Conservation (phyloP, 2,113 vertebrate genomes). For the Tamias sibiricus region DNA sequence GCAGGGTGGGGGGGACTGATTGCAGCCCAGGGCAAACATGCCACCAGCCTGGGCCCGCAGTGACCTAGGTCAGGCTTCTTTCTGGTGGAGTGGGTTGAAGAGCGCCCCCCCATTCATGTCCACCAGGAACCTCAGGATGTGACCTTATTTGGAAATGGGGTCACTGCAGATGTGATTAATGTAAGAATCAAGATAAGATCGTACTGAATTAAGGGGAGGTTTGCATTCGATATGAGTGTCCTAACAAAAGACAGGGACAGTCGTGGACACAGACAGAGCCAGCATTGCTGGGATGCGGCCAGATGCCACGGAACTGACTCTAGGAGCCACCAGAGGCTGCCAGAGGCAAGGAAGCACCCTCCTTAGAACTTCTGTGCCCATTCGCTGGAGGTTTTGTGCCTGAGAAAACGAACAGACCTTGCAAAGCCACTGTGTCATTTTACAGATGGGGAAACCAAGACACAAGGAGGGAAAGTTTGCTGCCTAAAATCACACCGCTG, state of each 20-base stretch:
- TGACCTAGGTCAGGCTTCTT: not conserved
- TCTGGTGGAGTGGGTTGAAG: not conserved
- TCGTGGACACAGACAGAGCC: not conserved
- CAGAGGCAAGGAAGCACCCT: not conserved
- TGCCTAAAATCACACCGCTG: not conserved
- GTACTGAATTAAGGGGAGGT: not conserved
- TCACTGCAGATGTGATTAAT: not conserved
- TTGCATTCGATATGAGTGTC: not conserved
- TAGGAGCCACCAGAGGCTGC: not conserved
- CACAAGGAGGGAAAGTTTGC: not conserved
- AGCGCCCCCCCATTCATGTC: not conserved
- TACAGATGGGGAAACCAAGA: not conserved
- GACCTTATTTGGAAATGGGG: not conserved
- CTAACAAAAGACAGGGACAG: not conserved
- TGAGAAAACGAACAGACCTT: not conserved
- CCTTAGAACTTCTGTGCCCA: too few relatives aligned
- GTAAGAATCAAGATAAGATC: not conserved
- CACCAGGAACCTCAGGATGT: not conserved
- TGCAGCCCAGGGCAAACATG: not conserved
- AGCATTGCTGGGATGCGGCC: not conserved
- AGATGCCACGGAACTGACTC: not conserved
- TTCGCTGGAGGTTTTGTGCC: not conserved
- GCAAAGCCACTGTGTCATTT: not conserved
- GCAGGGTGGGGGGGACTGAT: not conserved
- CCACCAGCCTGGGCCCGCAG: accelerated